Percentiles rank a stretch among this genome's conserved stretches.
Evolutionary conservation across 2,797 vertebrate genomes (phyloP).

Genomic region (Valencia hispanica): DNA sequence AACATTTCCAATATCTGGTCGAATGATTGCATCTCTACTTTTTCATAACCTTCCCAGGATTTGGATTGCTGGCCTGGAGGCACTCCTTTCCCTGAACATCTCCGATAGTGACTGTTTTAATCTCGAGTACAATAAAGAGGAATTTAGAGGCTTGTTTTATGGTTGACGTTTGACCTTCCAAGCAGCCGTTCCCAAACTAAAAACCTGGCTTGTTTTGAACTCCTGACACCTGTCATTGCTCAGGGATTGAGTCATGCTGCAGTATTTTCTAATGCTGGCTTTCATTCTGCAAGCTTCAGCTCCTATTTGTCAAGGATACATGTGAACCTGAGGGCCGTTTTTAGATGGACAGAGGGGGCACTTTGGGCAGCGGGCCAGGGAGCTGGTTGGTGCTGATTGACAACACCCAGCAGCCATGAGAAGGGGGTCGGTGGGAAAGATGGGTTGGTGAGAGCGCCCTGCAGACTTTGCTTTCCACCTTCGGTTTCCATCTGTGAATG

Average conservation of each 20-base stretch:
- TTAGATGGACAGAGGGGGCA: slow-evolving; percentile 63
- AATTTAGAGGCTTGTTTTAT: slow-evolving; percentile 30
- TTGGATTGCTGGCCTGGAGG: neutral
- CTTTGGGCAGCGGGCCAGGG: slow-evolving; percentile 60
- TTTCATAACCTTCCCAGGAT: neutral
- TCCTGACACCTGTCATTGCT: slow-evolving; percentile 62
- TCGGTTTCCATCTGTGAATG: slow-evolving; percentile 24
- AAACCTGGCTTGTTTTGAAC: slow-evolving; percentile 47
- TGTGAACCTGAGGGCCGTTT: slow-evolving; percentile 45
- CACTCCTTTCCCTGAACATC: neutral
- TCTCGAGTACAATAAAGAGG: slow-evolving; percentile 21
- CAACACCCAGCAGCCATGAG: slow-evolving; percentile 74
- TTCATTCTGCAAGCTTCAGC: slow-evolving; percentile 41
- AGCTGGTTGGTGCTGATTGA: slow-evolving; percentile 74
- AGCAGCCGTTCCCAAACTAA: slow-evolving; percentile 33
- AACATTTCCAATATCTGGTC: neutral
- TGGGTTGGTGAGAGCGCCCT: slow-evolving; percentile 52
- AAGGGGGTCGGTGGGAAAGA: slow-evolving; percentile 58
- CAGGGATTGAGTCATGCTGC: slow-evolving; percentile 62
- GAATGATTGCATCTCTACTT: neutral
- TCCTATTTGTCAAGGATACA: slow-evolving; percentile 67
- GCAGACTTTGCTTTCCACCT: slow-evolving; percentile 30
- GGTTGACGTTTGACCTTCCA: slow-evolving; percentile 36
- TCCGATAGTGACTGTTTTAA: neutral
- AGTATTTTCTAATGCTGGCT: slow-evolving; percentile 23